Conservation (phyloP, 1,140 invertebrate genomes). For the Caenorhabditis inopinata region DNA sequence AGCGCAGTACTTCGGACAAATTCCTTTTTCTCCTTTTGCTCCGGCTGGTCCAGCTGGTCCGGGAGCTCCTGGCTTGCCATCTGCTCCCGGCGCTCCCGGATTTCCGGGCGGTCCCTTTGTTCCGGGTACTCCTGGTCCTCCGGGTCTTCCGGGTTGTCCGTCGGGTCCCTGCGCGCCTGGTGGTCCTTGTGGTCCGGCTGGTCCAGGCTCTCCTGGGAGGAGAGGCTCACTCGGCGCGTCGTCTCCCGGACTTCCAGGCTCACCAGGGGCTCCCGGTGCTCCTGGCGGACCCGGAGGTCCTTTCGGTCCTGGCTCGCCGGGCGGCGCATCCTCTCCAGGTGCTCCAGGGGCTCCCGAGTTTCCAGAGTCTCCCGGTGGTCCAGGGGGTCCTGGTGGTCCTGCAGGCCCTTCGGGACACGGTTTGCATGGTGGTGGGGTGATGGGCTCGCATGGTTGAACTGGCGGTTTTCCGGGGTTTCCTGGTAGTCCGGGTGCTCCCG, state of each 20-base stretch:
- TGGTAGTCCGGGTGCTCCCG: conserved; percentile 45
- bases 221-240: conserved; percentile 9
- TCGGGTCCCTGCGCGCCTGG: conserved; percentile 12
- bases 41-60: conserved; percentile 32
- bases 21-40: conserved; percentile 22
- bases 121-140: conserved; percentile 18
- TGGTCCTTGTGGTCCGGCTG: neutral
- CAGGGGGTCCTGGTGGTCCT: conserved; percentile 43
- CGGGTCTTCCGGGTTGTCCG: conserved; percentile 33
- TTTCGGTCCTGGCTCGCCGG: conserved; percentile 33
- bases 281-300: conserved; percentile 39
- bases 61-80: conserved; percentile 20
- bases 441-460: conserved; percentile 33
- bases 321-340: conserved; percentile 29
- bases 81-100: conserved; percentile 6
- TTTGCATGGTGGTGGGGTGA: conserved; percentile 42
- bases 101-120: conserved; percentile 23
- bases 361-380: conserved; percentile 41
- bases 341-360: conserved; percentile 35
- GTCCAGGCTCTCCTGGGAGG: conserved; percentile 24
- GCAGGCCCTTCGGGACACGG: conserved; percentile 23
- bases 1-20: neutral
- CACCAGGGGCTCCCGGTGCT: conserved; percentile 27
- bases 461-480: conserved; percentile 47
- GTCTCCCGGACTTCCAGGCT: conserved; percentile 35